phyloP scores from a whole-genome alignment of 2,113 vertebrate species.

The Corythornis madagascariensis region DNA sequence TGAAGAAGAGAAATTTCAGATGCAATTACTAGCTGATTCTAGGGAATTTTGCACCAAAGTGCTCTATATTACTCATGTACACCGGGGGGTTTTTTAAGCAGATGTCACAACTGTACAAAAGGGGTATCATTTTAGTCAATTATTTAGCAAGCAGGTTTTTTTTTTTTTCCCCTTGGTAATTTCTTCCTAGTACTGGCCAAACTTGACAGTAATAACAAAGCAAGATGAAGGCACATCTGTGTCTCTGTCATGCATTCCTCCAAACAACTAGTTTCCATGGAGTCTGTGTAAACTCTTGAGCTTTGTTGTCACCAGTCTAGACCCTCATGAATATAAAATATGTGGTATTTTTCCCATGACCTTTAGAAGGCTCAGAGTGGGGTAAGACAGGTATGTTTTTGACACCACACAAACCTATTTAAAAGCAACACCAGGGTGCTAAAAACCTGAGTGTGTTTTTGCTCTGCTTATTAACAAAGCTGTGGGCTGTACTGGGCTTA shows the following conservation, averaged over 20 bases:
- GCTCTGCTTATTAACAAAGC: not conserved
- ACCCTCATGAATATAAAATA: not conserved
- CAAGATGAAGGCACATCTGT: not conserved
- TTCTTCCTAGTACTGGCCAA: constrained; percentile 42
- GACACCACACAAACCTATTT: not conserved
- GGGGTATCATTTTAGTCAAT: constrained; percentile 45
- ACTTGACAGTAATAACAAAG: constrained; percentile 38
- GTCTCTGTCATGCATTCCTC: not conserved
- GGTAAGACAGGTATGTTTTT: not conserved
- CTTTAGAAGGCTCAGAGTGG: not conserved
- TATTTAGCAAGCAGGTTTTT: constrained; percentile 35
- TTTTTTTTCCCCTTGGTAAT: not conserved
- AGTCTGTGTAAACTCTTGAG: not conserved
- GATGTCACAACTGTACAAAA: constrained; percentile 58
- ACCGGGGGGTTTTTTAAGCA: constrained; percentile 17
- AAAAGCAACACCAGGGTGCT: not conserved
- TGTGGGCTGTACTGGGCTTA: not conserved
- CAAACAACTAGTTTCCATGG: not conserved
- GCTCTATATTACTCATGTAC: constrained; percentile 59
- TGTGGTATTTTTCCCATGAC: not conserved
- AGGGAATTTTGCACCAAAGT: constrained; percentile 68
- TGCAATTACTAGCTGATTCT: constrained; percentile 53
- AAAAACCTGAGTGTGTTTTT: not conserved
- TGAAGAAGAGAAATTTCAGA: constrained; percentile 49
- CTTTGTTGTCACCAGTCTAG: not conserved